Evolutionary conservation across 2,888 invertebrate species (phyloP), one percentile per base, ranked within the genome.

Genomic region (Oscheius sp.): DNA sequence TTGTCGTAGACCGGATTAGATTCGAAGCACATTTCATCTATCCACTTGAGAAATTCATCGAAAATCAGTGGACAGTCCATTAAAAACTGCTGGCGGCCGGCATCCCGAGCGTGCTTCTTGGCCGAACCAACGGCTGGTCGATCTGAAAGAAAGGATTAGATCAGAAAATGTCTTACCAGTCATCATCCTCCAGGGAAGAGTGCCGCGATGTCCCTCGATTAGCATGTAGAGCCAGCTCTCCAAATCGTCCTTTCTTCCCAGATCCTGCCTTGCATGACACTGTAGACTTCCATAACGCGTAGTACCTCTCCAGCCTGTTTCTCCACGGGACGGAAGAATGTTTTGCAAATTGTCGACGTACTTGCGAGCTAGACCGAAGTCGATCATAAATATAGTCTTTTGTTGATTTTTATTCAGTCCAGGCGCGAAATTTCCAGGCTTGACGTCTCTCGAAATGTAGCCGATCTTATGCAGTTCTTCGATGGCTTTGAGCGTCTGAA

Each of bases 391-490:
- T 20, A 79, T 74, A 0, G 70, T 74, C 9, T 72, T 72, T 9
- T 61, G 44, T 36, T 74, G 72, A 49, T 75, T 73, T 26, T 75
- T 73, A n/a, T 69, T 69, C 51, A 69, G 64, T 24, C 82, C 82
- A 6, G 80, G 78, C 5, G 80, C 82, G 56, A 82, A 82, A 50
- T 82, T 82, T 44, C 82, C 80, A 2, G 82, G 81, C 66, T 82
- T 82, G 24, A 82, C 70, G 71, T 82, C 82, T 30, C 82, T 73
- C 2, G 72, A 74, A 9, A 81, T 61, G 65, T 66, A 80, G 3
- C 81, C 78, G 45, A 78, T 64, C 24, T 72, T 69, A 56, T 81
- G 81, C 2, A 81, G 73, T 47, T 81, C 81, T 63, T 78, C 74
- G 47, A 80, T 73, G 1, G 78, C 81, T 68, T 74, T 75, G 38